A percentile compares a stretch with the other conserved stretches of the same genome.
Conservation (phyloP, 2,888 invertebrate genomes). For the Diloba caeruleocephala region DNA sequence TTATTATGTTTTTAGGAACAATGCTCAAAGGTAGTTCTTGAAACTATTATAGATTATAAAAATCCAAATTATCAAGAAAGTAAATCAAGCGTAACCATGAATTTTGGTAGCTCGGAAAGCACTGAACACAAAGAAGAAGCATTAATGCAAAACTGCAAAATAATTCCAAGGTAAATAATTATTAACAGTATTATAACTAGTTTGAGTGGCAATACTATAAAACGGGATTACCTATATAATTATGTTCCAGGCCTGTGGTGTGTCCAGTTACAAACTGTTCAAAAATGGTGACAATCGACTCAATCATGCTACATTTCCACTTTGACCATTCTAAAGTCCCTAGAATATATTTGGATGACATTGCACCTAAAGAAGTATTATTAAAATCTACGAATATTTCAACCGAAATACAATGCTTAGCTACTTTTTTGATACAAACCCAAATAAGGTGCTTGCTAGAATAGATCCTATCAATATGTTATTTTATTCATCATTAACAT, state of each 20-base stretch:
- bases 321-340: slow-evolving; percentile 88
- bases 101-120: slow-evolving; percentile 1
- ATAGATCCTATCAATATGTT: neutral
- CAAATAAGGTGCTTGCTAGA: slow-evolving; percentile 22
- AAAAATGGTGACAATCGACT: slow-evolving; percentile 85
- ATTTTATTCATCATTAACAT: neutral
- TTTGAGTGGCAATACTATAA: no score
- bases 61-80: slow-evolving; percentile 52
- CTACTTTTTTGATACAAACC: slow-evolving; percentile 31
- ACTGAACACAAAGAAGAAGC: slow-evolving; percentile 4
- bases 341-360: slow-evolving; percentile 39
- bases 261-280: slow-evolving; percentile 87
- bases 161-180: slow-evolving; percentile 27
- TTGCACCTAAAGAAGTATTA: slow-evolving; percentile 39
- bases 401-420: slow-evolving; percentile 51
- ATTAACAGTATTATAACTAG: no score
- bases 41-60: slow-evolving; percentile 48
- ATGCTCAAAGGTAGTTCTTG: slow-evolving; percentile 6
- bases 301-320: slow-evolving; percentile 86
- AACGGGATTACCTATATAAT: no score
- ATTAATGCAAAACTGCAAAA: slow-evolving; percentile 5
- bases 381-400: slow-evolving; percentile 42
- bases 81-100: slow-evolving; percentile 31
- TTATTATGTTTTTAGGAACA: slow-evolving; percentile 28
- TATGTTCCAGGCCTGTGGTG: slow-evolving; percentile 56